Base-by-base conservation (phyloP, 2,113 vertebrate genomes). In the Callopanchax toddi region DNA sequence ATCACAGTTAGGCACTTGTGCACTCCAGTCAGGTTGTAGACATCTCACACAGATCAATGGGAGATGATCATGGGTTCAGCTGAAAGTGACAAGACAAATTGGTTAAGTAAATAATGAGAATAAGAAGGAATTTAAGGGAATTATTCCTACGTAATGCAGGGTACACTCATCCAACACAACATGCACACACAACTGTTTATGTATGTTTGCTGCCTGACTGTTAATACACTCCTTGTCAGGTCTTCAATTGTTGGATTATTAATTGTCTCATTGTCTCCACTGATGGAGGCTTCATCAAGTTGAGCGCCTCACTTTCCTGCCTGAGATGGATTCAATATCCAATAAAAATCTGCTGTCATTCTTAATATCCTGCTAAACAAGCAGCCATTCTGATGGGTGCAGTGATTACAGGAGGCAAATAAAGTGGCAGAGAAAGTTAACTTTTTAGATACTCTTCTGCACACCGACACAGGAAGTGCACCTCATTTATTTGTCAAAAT, bases 331-430 rank as follows among this genome's bases (percentile, higher is more conserved):
- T 65, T 69, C 16, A 46, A 59, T 34, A 50, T 51, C 42, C 43
- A 65, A 56, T 54, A 48, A 58, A 72, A 72, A 23, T 34, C 15
- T 52, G 55, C 59, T 29, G 26, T 71, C 49, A 70, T 63, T 62
- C 56, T 81, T 52, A 76, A 70, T 78, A 63, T 73, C 63, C 78
- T 67, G 63, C 44, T 67, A 49, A 49, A 76, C 55, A 70, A 59
- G 60, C 50, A 74, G 40, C 37, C 48, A 37, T 40, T 32, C 16
- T 53, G 71, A 78, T 75, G 52, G 67, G 17, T 32, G 44, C 20
- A 51, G 32, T 17, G 46, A 81, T 76, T 67, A 70, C 43, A 76
- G 49, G 51, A 53, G 42, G 25, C 23, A 60, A 69, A 84, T 58
- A 56, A 61, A 70, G 52, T 57, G 60, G 7, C 36, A 29, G 25